These are phyloP conservation scores for Chrysolina haemoptera DNA, from an alignment of 2,888 invertebrate genomes.

Conservation along the genomic window DNA sequence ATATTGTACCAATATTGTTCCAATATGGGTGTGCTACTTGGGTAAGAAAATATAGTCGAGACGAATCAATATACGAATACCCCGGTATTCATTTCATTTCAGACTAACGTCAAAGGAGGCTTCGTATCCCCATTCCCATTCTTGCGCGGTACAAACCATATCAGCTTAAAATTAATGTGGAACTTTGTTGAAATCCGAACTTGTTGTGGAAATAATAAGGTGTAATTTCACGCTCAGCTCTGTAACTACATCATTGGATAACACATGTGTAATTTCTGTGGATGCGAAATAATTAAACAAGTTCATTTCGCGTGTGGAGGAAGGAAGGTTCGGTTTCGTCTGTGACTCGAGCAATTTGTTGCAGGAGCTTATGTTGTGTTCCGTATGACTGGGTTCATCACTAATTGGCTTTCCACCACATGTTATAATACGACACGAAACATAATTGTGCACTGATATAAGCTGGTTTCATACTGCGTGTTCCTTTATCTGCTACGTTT, in stretches of 20 bases:
- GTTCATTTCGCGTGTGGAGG: slow-evolving; percentile 42
- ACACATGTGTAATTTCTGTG: slow-evolving; percentile 50
- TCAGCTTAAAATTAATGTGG: slow-evolving; percentile 29
- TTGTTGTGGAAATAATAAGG: slow-evolving; percentile 9
- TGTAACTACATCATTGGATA: slow-evolving; percentile 42
- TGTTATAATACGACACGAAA: slow-evolving; percentile 69
- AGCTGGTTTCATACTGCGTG: slow-evolving; percentile 60
- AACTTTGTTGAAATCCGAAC: slow-evolving; percentile 32
- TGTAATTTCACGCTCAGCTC: slow-evolving; percentile 7
- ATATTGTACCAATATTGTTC: too few relatives aligned
- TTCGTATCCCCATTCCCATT: not conserved
- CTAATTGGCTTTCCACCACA: slow-evolving; percentile 69
- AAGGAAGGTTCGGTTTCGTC: slow-evolving; percentile 49
- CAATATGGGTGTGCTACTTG: too few relatives aligned
- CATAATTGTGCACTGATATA: slow-evolving; percentile 69
- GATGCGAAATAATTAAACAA: slow-evolving; percentile 51
- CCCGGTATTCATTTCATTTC: not conserved
- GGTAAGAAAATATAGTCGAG: too few relatives aligned
- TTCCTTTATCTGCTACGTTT: not conserved
- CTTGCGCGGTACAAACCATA: slow-evolving; percentile 12
- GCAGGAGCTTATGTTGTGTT: slow-evolving; percentile 64
- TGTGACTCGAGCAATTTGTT: slow-evolving; percentile 58
- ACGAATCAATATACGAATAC: not conserved
- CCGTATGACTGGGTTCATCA: slow-evolving; percentile 66
- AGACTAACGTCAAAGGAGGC: not conserved